Evolutionary conservation across 2,113 vertebrate genomes (phyloP).

Genomic region (Tyto alba): DNA sequence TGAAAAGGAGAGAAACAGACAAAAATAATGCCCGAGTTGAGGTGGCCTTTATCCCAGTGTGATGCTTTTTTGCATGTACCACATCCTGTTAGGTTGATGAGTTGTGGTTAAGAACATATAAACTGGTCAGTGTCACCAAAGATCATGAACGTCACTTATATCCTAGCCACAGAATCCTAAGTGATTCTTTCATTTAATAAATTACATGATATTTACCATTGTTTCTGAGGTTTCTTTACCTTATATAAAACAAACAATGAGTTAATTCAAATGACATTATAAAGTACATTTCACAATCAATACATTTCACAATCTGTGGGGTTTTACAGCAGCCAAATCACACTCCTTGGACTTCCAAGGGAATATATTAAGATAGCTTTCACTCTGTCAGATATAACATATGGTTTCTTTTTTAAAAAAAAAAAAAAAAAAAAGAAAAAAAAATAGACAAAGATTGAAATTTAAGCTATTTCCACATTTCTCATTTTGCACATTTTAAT

Average conservation of each 20-base stretch:
- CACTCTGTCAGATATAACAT: background rate
- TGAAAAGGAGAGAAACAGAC: background rate
- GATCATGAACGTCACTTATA: background rate
- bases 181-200: background rate
- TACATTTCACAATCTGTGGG: background rate
- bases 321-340: background rate
- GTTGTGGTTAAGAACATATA: background rate
- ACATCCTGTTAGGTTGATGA: background rate
- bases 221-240: background rate
- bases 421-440: background rate
- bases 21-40: background rate
- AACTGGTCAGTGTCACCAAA: background rate
- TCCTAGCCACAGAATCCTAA: background rate
- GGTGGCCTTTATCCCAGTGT: background rate
- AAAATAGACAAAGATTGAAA: background rate
- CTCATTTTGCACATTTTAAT: background rate
- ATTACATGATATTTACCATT: background rate
- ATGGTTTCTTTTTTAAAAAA: background rate
- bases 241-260: background rate
- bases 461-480: background rate
- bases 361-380: background rate
- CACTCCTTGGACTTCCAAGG: background rate
- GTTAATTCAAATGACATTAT: background rate
- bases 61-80: background rate
- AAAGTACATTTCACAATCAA: background rate